phyloP scores from a whole-genome alignment of 92 coral and sea anemone species.

The Phymanthus crucifer region DNA sequence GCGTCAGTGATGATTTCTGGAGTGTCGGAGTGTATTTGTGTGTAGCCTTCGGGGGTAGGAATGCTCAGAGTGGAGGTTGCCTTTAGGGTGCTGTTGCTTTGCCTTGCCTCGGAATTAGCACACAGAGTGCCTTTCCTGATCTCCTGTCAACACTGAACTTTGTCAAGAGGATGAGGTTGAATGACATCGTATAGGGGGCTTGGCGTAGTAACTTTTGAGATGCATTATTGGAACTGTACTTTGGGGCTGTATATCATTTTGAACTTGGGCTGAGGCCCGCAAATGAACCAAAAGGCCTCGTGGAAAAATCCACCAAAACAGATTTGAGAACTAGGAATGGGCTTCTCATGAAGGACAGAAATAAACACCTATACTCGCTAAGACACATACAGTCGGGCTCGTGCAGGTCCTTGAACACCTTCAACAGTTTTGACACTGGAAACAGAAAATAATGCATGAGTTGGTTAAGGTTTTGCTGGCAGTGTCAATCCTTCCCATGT shows the following conservation, averaged over 20 bases:
- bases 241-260: too few species aligned
- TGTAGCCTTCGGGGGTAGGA: neutral
- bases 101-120: neutral
- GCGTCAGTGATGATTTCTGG: neutral
- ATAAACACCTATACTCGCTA: neutral
- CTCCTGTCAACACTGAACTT: neutral
- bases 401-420: too few species aligned
- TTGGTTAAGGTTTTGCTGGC: too few species aligned
- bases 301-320: neutral
- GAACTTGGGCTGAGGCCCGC: too few species aligned
- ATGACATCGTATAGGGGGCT: neutral
- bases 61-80: neutral
- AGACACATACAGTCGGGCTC: neutral
- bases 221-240: neutral
- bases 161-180: neutral
- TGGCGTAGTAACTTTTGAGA: neutral
- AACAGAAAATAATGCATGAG: too few species aligned
- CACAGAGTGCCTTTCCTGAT: neutral
- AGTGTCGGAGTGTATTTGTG: neutral
- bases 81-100: neutral
- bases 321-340: neutral
- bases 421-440: too few species aligned
- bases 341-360: neutral
- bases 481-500: too few species aligned
- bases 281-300: neutral